A percentile compares a stretch with the other conserved stretches of the same genome.
Evolutionary conservation across 2,888 invertebrate genomes (phyloP).

Genomic region (Nephrocerus scutellatus): DNA sequence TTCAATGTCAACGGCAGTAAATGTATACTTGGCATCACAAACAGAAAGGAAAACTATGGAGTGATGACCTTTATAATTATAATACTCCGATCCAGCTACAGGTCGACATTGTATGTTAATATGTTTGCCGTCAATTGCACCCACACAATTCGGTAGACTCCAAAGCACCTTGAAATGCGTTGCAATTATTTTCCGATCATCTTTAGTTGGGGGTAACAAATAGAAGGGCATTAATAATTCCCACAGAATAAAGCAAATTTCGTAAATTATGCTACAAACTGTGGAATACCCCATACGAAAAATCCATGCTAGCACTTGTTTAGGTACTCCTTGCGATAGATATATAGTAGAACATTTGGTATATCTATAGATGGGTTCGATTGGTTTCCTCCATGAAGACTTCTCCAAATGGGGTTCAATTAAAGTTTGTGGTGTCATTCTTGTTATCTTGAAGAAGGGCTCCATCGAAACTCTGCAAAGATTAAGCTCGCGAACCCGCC

Average conservation of each 20-base stretch:
- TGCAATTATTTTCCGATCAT: conserved; percentile 2
- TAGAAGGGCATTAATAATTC: conserved; percentile 1
- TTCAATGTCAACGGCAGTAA: conserved; percentile 1
- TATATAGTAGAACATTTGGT: no score
- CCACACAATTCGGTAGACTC: conserved; percentile 6
- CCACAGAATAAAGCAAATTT: conserved; percentile 1
- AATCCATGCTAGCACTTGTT: neutral
- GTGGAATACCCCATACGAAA: neutral
- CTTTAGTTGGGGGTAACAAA: conserved; percentile 1
- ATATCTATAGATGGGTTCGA: no score
- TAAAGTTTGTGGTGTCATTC: no score
- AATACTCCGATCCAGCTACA: conserved; percentile 4
- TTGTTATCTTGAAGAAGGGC: no score
- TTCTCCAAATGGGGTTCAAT: no score
- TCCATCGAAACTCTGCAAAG: no score
- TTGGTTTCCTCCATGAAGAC: no score
- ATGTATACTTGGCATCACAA: conserved; percentile 1
- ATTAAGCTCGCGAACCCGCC: no score
- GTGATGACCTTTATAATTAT: no score
- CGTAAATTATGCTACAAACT: conserved; percentile 3
- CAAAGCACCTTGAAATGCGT: neutral
- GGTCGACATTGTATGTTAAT: conserved; percentile 6
- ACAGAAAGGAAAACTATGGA: neutral
- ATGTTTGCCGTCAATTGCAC: conserved; percentile 1
- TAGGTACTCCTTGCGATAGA: neutral